Evolutionary conservation across 2,113 vertebrate species (phyloP).

Genomic region (Daboia siamensis): DNA sequence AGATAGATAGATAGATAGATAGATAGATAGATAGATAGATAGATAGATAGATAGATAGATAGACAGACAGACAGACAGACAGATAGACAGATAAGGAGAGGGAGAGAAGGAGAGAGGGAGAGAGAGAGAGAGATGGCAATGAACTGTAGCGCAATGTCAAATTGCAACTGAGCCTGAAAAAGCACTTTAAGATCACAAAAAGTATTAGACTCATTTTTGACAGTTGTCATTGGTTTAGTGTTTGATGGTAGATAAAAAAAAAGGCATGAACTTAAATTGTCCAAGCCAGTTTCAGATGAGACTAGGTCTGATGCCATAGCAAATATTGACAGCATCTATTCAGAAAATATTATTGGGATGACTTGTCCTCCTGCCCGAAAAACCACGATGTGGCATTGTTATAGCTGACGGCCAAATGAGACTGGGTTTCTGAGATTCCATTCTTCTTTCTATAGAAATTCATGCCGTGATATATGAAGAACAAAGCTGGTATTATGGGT

Average conservation of each 20-base stretch:
- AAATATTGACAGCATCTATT: conserved; percentile 9
- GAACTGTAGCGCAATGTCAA: background rate
- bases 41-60: background rate
- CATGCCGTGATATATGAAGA: background rate
- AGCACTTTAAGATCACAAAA: background rate
- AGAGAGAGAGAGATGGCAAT: background rate
- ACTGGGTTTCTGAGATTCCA: background rate
- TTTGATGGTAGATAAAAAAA: background rate
- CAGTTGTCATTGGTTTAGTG: background rate
- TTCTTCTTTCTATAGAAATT: background rate
- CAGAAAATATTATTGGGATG: background rate
- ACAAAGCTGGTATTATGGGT: background rate
- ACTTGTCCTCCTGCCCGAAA: background rate
- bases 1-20: too few species aligned
- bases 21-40: background rate
- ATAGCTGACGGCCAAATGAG: background rate
- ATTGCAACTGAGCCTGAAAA: background rate
- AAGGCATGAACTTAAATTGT: background rate
- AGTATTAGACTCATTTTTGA: background rate
- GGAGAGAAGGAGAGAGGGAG: background rate
- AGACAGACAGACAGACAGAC: accelerated
- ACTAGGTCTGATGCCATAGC: conserved; percentile 5
- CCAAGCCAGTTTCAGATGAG: background rate
- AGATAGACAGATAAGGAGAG: background rate
- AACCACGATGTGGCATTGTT: background rate